Percentiles rank a stretch among this genome's conserved stretches.
Conservation (phyloP, 2,797 vertebrate genomes). For the Amniataba percoides region DNA sequence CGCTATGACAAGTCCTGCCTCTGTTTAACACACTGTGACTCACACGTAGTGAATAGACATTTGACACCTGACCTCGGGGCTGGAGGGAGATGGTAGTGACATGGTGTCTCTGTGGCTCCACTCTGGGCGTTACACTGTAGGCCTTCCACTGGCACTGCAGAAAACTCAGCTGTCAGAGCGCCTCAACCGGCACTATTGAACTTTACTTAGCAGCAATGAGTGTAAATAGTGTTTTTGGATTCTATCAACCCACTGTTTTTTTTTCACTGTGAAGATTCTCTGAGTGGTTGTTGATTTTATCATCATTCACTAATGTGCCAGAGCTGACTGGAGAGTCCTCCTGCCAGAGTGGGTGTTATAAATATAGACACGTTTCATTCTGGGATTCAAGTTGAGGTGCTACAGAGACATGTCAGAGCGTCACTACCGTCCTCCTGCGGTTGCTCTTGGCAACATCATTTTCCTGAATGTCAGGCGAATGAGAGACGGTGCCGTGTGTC, state of each 20-base stretch:
- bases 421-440: constrained; percentile 54
- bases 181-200: background rate
- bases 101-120: constrained; percentile 31
- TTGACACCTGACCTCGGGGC: constrained; percentile 56
- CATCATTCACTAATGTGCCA: constrained; percentile 33
- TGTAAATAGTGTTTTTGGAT: constrained; percentile 22
- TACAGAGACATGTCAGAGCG: constrained; percentile 40
- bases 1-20: constrained; percentile 39
- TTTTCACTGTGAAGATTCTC: constrained; percentile 20
- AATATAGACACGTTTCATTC: constrained; percentile 53
- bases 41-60: constrained; percentile 46
- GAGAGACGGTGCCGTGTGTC: constrained; percentile 53
- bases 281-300: constrained; percentile 46
- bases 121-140: background rate
- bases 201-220: constrained; percentile 5
- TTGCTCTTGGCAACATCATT: constrained; percentile 77
- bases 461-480: constrained; percentile 64
- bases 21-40: constrained; percentile 46
- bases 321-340: constrained; percentile 23
- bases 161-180: constrained; percentile 43
- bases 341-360: constrained; percentile 40
- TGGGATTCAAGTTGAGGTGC: constrained; percentile 40
- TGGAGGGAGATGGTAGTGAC: constrained; percentile 42
- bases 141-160: constrained; percentile 18
- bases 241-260: constrained; percentile 6